Base-by-base conservation (phyloP, 2,888 invertebrate genomes). In the Tanypteryx hageni region DNA sequence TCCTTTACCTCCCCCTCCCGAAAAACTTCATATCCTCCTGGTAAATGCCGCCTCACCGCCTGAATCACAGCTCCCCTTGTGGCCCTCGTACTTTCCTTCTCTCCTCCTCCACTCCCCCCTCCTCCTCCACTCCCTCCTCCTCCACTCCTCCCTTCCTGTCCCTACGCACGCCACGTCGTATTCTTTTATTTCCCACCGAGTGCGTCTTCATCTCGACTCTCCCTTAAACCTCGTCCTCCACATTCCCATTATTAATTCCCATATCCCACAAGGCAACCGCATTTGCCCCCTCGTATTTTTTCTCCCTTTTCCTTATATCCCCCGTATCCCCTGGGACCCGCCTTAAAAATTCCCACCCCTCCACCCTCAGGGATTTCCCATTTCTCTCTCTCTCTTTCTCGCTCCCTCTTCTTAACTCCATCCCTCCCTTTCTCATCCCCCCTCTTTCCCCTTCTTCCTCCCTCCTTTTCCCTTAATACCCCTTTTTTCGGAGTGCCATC, bases 401-500 rank as follows among this genome's bases (percentile, higher is more conserved):
- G 1, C 83, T 10, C 57, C 56, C 31, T 44, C 64, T 16, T 11
- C 64, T 11, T 11, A 5, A n/a, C 18, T 18, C 82, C 11, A 11
- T 16, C 59, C 16, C 8, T 44, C 18, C 16, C 57, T 10, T 11
- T 57, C 14, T 83, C 18, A 16, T 83, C 16, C 89, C 27, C 44
- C 64, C 44, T 18, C n/a, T n/a, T n/a, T n/a, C n/a, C n/a, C n/a
- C n/a, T 8, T 31, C 18, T 86, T 18, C 14, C 27, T 64, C 58
- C 86, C 61, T 59, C 18, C 27, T 8, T 18, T 18, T 64, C 18
- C 44, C 64, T 64, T 64, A 64, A 64, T 64, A 44, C 64, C 68
- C 68, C 64, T 89, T 64, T n/a, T 68, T 89, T 89, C n/a, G 89
- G 58, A 89, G 89, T 89, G 89, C 89, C 89, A 89, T 89, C 89